Base-by-base conservation (phyloP, 2,113 vertebrate genomes). In the Percina caprodes region DNA sequence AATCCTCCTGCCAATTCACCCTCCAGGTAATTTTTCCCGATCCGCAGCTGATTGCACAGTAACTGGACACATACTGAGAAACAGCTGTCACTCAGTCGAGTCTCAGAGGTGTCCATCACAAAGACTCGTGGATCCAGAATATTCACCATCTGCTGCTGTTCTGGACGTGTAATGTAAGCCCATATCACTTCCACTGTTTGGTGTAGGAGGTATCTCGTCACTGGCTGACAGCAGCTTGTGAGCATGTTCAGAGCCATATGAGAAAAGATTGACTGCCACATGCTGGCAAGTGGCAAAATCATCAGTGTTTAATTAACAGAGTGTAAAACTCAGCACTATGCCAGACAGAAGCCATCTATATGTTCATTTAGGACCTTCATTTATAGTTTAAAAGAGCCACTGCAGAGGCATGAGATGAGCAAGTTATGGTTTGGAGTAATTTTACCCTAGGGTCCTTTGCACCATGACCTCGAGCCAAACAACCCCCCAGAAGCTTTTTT, bases 171-270 rank as follows among this genome's bases (percentile, higher is more conserved):
- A 52, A 74, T 51, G 35, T 69, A 76, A 70, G 84, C 78, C 80
- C 69, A 30, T 51, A 73, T 79, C 80, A 80, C 83, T 82, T 90
- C 79, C 86, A 59, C 55, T 59, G 85, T 73, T 85, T 76, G 77
- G 91, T 90, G 90, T 90, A 33, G 90, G 91, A 86, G 89, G 90
- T 21, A 82, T 71, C 81, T 49, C 69, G 58, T 82, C 80, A 84
- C 88, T 89, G 87, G 87, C 88, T 86, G 87, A 90, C 88, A 87
- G 91, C 89, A 91, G 90, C 90, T 92, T 88, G 90, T 68, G 77
- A 86, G 75, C 89, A 87, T 86, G 89, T 90, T 89, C 55, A 1
- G 77, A 87, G 85, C 89, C 91, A 92, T 93, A 93, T 91, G 92
- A 85, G 70, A 77, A 84, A 85, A 85, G 74, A 85, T 52, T 90